Base-by-base conservation (phyloP, 1,140 invertebrate species). In the Conus ventricosus region DNA sequence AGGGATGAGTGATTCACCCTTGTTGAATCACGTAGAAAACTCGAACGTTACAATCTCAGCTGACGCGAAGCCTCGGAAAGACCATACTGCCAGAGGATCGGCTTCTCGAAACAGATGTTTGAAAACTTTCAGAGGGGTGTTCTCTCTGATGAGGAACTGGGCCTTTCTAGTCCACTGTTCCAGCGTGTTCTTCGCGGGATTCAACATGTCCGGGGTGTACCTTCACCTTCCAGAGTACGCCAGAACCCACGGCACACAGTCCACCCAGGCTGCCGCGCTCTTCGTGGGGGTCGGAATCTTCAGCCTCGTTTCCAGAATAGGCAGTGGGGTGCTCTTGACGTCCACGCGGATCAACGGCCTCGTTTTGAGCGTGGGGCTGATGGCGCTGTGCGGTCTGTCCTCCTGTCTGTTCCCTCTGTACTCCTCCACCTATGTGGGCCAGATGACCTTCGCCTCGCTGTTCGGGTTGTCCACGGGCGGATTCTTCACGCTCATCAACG, bases 251-350 rank as follows among this genome's bases (percentile, higher is more conserved):
- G 80, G 80, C 8, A 81, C 80, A 10, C 11, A 10, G 10, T 51
- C 53, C 25, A 39, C 25, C 15, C 13, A 54, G 23, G 80, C 80
- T 13, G 80, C 80, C 27, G 25, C 80, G 15, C 80, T 81, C 23
- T 81, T 81, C 80, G 80, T 81, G 25, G 80, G 80, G 25, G 25
- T 53, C 10, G 80, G 80, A 17, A 53, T 81, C 80, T 81, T 81
- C 80, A 81, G 80, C 80, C 80, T 81, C 80, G 80, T 81, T 81
- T 81, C 80, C 80, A 81, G 80, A 81, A 15, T 81, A 15, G 80
- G 80, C 13, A n/a, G 17, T 27, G 80, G 80, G 11, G 13, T 81
- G 39, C 80, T 81, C 25, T 4, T 54, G 80, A 81, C 80, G 80
- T 51, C 39, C 8, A 39, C 23, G 13, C 8, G 39, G 25, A 27